Evolutionary conservation across 2,888 invertebrate genomes (phyloP).

Genomic region (Zygaena filipendulae): DNA sequence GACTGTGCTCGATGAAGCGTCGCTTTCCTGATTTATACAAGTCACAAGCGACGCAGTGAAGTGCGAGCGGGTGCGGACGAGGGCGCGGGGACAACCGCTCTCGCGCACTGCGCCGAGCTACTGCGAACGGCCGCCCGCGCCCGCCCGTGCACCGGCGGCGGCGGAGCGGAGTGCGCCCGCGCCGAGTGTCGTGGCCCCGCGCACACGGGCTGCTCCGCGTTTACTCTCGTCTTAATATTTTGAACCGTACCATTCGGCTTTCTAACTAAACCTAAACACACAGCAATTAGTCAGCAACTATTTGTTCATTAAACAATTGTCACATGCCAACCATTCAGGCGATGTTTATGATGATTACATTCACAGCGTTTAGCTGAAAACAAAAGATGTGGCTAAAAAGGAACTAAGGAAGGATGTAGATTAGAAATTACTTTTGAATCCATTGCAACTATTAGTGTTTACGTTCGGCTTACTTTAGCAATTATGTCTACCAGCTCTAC

Average conservation of each 20-base stretch:
- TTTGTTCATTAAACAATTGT: not conserved
- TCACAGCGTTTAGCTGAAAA: too few relatives aligned
- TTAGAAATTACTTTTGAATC: too few relatives aligned
- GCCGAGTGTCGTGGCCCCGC: conserved; percentile 22
- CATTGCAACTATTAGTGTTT: too few relatives aligned
- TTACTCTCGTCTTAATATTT: conserved; percentile 5
- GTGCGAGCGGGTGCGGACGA: conserved; percentile 23
- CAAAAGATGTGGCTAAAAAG: too few relatives aligned
- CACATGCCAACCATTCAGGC: too few relatives aligned
- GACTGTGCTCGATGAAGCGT: conserved; percentile 54
- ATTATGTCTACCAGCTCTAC: too few relatives aligned
- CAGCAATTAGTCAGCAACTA: not conserved
- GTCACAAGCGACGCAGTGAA: conserved; percentile 27
- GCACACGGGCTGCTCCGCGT: conserved; percentile 15
- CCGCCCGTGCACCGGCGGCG: too few relatives aligned
- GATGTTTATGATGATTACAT: too few relatives aligned
- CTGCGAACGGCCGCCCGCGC: conserved; percentile 31
- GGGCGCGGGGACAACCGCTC: conserved; percentile 22
- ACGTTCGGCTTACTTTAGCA: too few relatives aligned
- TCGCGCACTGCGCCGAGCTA: conserved; percentile 34
- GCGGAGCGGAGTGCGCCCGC: conserved; percentile 20
- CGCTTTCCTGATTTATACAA: conserved; percentile 46
- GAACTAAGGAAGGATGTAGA: too few relatives aligned
- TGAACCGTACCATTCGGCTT: too few relatives aligned
- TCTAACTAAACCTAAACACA: too few relatives aligned